Evolutionary conservation across 2,113 vertebrate genomes (phyloP).

Genomic region (Pollimyrus isidori): DNA sequence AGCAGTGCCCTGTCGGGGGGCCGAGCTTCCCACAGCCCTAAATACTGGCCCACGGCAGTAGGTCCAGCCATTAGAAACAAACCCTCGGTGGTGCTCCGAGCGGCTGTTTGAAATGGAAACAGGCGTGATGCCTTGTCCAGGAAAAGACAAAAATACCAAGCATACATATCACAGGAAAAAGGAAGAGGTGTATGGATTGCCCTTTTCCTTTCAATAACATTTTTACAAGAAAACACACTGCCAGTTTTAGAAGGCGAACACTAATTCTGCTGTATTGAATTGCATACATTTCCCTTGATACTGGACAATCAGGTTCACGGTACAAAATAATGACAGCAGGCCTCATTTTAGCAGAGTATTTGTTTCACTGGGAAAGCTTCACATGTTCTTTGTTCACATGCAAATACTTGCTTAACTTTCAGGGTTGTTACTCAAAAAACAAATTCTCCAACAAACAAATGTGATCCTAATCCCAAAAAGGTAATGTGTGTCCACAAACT

Average conservation of each 20-base stretch:
- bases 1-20: conserved; percentile 27
- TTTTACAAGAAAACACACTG: not conserved
- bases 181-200: conserved; percentile 57
- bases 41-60: not conserved
- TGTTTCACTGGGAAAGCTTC: not conserved
- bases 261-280: conserved; percentile 41
- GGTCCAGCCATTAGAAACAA: conserved; percentile 12
- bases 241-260: conserved; percentile 38
- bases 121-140: not conserved
- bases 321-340: not conserved
- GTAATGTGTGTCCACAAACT: not conserved
- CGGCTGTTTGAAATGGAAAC: conserved; percentile 25
- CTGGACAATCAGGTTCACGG: not conserved
- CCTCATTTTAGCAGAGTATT: not conserved
- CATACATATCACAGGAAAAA: conserved; percentile 23
- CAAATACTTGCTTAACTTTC: not conserved
- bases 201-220: conserved; percentile 8
- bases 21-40: not conserved
- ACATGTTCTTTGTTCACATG: not conserved
- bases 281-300: not conserved
- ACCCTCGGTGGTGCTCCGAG: conserved; percentile 26
- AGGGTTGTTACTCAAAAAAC: not conserved
- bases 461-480: not conserved
- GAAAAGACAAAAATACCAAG: conserved; percentile 23
- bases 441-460: not conserved